A percentile compares a stretch with the other conserved stretches of the same genome.
These are phyloP conservation scores for Ctenochaetus hawaiiensis DNA, from an alignment of 2,797 vertebrate species.

Conservation along the genomic window DNA sequence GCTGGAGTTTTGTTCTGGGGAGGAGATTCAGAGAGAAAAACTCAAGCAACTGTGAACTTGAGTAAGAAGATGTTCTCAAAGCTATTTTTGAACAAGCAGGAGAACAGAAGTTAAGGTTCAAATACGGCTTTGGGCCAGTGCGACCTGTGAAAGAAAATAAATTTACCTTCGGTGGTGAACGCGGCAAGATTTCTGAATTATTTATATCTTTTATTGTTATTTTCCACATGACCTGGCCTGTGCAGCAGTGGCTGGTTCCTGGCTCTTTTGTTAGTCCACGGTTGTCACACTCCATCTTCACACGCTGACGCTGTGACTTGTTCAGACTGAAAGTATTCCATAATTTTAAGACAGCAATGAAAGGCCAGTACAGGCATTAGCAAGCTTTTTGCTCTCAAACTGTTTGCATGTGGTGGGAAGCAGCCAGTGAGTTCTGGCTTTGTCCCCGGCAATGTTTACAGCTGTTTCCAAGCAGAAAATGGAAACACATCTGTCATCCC, in stretches of 20 bases:
- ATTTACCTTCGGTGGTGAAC: slow-evolving; percentile 27
- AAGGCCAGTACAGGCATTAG: slow-evolving; percentile 8
- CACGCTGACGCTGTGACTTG: slow-evolving; percentile 2
- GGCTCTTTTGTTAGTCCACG: slow-evolving; percentile 35
- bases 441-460: slow-evolving; percentile 32
- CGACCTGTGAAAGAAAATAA: not conserved
- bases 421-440: slow-evolving; percentile 35
- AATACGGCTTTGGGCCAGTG: not conserved
- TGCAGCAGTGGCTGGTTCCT: slow-evolving; percentile 14
- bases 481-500: slow-evolving; percentile 41
- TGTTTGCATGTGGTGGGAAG: slow-evolving; percentile 14
- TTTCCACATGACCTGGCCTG: slow-evolving; percentile 35
- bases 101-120: slow-evolving; percentile 19
- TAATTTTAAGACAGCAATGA: slow-evolving; percentile 30
- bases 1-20: slow-evolving; percentile 30
- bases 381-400: not conserved
- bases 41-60: slow-evolving; percentile 14
- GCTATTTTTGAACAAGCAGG: slow-evolving; percentile 2
- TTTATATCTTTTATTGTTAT: slow-evolving; percentile 45
- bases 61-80: slow-evolving; percentile 5
- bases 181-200: slow-evolving; percentile 39
- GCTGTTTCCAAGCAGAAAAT: slow-evolving; percentile 33
- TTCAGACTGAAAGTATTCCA: not conserved
- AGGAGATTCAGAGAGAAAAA: slow-evolving; percentile 31
- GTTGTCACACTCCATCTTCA: slow-evolving; percentile 36